These are phyloP conservation scores for Heliangelus exortis DNA, from an alignment of 2,797 vertebrate species.

Conservation along the genomic window DNA sequence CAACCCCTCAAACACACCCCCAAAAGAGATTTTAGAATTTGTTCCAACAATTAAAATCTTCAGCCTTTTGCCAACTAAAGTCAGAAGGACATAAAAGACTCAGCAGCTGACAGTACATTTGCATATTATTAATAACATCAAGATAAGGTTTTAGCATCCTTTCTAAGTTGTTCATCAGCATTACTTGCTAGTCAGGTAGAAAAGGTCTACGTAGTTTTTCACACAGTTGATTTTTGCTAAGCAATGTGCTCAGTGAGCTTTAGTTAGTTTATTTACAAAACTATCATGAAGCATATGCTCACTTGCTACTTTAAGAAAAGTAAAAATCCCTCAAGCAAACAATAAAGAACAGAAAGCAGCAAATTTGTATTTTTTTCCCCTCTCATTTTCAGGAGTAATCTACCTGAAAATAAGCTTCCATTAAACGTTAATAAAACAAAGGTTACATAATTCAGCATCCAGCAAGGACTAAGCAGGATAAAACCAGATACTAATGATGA, in stretches of 20 bases:
- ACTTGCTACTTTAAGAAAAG: background rate
- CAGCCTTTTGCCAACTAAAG: background rate
- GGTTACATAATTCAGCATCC: conserved; percentile 54
- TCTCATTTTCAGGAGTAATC: background rate
- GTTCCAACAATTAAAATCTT: background rate
- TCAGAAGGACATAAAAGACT: background rate
- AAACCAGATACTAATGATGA: conserved; percentile 74
- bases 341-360: background rate
- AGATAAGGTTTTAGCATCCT: background rate
- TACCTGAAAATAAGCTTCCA: conserved; percentile 45
- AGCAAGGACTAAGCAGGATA: conserved; percentile 68
- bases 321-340: background rate
- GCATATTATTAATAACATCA: background rate
- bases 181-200: background rate
- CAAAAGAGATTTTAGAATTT: background rate
- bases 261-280: background rate
- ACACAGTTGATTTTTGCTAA: background rate
- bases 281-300: background rate
- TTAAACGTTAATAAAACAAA: conserved; percentile 63
- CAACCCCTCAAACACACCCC: background rate
- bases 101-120: background rate
- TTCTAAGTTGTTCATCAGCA: background rate
- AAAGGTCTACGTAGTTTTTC: background rate
- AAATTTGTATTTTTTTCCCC: background rate
- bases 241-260: background rate